These are phyloP conservation scores for Nesospiza acunhae DNA, from an alignment of 2,113 vertebrate species.

Conservation along the genomic window DNA sequence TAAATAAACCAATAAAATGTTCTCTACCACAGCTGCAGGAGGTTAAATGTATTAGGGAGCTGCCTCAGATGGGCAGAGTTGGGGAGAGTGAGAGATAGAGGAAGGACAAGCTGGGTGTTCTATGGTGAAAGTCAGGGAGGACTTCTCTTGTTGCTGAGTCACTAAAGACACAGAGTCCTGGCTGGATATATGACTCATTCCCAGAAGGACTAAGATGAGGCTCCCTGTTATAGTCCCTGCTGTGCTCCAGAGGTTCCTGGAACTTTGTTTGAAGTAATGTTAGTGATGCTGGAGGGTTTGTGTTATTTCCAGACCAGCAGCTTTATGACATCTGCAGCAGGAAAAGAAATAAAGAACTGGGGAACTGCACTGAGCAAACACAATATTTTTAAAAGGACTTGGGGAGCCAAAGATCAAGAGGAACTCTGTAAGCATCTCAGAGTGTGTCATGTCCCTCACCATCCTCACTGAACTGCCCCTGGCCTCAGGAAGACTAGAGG, in stretches of 20 bases:
- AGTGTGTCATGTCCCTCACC: background rate
- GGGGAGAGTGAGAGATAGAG: background rate
- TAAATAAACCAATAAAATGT: background rate
- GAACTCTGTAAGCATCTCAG: background rate
- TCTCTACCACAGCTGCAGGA: background rate
- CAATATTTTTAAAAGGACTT: background rate
- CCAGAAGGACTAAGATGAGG: background rate
- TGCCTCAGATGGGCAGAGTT: background rate
- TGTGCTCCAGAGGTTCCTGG: background rate
- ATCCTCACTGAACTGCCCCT: background rate
- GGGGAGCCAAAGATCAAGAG: background rate
- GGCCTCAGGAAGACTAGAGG: background rate
- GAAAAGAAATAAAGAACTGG: background rate
- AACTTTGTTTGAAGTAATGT: background rate
- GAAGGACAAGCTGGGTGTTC: background rate
- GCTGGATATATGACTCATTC: background rate
- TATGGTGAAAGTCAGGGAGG: background rate
- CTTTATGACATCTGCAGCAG: background rate
- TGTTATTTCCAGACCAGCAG: background rate
- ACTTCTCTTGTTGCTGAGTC: background rate
- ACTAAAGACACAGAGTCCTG: fast-evolving
- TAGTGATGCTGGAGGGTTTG: background rate
- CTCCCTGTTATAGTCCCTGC: background rate
- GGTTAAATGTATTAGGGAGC: background rate
- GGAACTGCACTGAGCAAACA: background rate